A percentile compares a stretch with the other conserved stretches of the same genome.
Conservation (phyloP, 2,113 vertebrate genomes). For the Chloebia gouldiae region DNA sequence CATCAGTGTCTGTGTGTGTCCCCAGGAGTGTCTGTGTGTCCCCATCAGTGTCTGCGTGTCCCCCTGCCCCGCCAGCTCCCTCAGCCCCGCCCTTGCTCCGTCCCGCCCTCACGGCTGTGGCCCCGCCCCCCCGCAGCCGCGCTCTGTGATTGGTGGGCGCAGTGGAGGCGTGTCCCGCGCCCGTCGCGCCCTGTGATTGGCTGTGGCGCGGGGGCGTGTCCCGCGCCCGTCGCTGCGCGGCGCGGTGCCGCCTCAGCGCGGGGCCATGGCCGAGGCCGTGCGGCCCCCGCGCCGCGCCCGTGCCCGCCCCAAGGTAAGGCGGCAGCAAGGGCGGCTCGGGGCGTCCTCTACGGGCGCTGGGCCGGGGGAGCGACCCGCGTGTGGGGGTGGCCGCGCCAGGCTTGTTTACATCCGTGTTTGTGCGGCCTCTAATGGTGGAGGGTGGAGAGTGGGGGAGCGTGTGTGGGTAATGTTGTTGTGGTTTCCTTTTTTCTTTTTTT, state of each 20-base stretch:
- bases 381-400: neutral
- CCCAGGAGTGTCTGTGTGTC: too few relatives aligned
- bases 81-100: too few relatives aligned
- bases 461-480: neutral
- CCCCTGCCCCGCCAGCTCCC: neutral
- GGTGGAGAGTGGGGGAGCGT: neutral
- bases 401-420: neutral
- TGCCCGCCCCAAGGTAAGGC: neutral
- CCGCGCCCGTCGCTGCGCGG: neutral
- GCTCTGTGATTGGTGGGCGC: neutral
- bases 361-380: too few relatives aligned
- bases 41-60: too few relatives aligned
- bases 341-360: accelerated
- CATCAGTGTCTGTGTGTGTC: too few relatives aligned
- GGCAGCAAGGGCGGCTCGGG: neutral
- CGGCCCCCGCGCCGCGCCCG: neutral
- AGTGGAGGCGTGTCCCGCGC: neutral
- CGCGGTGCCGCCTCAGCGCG: neutral
- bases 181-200: neutral
- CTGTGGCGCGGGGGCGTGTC: neutral
- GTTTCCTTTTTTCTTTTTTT: neutral
- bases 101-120: too few relatives aligned
- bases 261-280: neutral
- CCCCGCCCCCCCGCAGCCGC: neutral
- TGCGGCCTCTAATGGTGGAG: neutral